Base-by-base conservation (phyloP, 2,888 invertebrate species). In the Phytoseiulus persimilis region DNA sequence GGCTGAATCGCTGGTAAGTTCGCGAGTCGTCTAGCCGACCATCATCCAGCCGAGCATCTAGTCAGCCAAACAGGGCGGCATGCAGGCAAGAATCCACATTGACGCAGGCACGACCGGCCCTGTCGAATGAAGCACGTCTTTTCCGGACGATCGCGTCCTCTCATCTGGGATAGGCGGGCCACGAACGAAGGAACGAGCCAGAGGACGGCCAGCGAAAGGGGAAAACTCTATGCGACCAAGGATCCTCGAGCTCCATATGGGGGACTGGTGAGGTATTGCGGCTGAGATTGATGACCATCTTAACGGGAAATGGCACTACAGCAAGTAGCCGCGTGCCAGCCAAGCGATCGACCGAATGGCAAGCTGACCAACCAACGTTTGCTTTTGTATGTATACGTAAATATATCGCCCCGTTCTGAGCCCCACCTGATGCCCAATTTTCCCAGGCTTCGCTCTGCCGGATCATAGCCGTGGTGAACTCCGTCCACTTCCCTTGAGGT, bases 281-380 rank as follows among this genome's bases (percentile, higher is more conserved):
- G 65, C 65, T 65, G 87, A 87, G 87, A 87, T 87, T 87, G 87
- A 87, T 87, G 87, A 87, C 39, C 32, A 45, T 87, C 87, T 87
- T 87, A 87, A 87, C 87, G 87, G 87, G 87, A 87, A 87, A 87
- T 87, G 87, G 87, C 87, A 87, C n/a, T 32, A 45, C 39, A 33
- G 11, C 39, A 32, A 87, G 33, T 33, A 45, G 87, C 87, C n/a
- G 87, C 28, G 5, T n/a, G 87, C 32, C 87, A 14, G 14, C 28
- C 33, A 83, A 83, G 5, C 83, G 33, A 33, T 23, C 65, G 65
- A 65, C 65, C 65, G 65, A 65, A 6, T 28, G 65, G 9, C 65
- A 65, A 65, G 65, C 65, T 65, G 65, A 23, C 65, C 65, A 23
- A 28, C 65, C 65, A 23, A 65, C 65, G 65, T 65, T 28, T 65